Evolutionary conservation across 1,140 invertebrate species (phyloP).

Genomic region (Solenopsis fugax): DNA sequence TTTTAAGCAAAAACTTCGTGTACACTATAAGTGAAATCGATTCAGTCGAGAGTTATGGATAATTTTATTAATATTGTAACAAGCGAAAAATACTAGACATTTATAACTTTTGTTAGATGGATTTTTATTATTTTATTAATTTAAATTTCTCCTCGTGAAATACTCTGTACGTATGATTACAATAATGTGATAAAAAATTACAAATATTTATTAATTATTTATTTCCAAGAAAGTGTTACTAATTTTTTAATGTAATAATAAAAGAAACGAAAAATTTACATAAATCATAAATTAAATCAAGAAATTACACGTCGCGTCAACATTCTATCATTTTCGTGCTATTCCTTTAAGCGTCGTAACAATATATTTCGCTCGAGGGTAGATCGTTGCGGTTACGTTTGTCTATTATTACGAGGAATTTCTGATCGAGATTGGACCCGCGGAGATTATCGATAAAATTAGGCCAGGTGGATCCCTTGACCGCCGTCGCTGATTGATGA

Average conservation of each 20-base stretch:
- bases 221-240: background rate
- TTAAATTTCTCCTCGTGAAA: too few relatives aligned
- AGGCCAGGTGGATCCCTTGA: slow-evolving; percentile 72
- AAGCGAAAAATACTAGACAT: too few relatives aligned
- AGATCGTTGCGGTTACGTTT: slow-evolving; percentile 55
- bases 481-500: slow-evolving; percentile 73
- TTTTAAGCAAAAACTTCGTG: too few relatives aligned
- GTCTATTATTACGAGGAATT: slow-evolving; percentile 76
- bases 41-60: too few relatives aligned
- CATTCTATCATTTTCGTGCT: background rate
- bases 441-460: slow-evolving; percentile 73
- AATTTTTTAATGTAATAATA: slow-evolving; percentile 2
- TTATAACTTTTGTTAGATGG: too few relatives aligned
- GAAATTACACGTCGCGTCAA: background rate
- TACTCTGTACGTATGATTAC: background rate
- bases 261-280: background rate
- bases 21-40: too few relatives aligned
- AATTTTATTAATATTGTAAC: too few relatives aligned
- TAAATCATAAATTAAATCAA: slow-evolving; percentile 6
- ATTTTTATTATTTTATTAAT: too few relatives aligned
- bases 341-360: slow-evolving; percentile 12
- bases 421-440: slow-evolving; percentile 66
- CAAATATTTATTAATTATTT: slow-evolving; percentile 3
- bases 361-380: slow-evolving; percentile 28
- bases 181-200: background rate